These are phyloP conservation scores for Ridgeia piscesae DNA, from an alignment of 1,140 invertebrate species.

Conservation along the genomic window DNA sequence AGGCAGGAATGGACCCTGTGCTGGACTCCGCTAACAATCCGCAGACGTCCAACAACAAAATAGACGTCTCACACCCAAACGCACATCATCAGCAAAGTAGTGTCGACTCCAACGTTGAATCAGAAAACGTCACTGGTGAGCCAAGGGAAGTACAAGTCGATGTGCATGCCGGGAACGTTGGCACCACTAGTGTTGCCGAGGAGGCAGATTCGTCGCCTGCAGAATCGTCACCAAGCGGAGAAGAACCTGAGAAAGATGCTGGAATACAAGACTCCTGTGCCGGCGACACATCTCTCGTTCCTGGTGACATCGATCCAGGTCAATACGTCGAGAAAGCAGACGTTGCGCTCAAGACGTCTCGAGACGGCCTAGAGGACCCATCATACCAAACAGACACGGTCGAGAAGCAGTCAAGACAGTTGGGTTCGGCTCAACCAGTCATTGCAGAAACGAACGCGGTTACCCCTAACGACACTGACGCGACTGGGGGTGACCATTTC, in stretches of 20 bases:
- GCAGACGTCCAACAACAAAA: background rate
- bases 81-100: background rate
- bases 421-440: no score
- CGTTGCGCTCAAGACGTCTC: background rate
- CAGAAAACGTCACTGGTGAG: background rate
- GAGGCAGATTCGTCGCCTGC: background rate
- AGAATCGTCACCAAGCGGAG: background rate
- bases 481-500: background rate
- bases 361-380: no score
- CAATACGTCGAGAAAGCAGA: background rate
- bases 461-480: background rate
- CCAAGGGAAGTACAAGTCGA: background rate
- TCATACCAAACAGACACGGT: no score
- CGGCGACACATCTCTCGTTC: background rate
- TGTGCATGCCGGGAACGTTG: background rate
- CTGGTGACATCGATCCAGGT: background rate
- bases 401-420: no score
- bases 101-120: background rate
- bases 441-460: no score
- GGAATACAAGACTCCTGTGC: background rate
- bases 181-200: background rate
- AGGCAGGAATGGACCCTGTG: background rate
- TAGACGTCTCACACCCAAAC: background rate
- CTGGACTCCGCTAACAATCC: background rate
- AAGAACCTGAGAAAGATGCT: background rate